Base-by-base conservation (phyloP, 2,888 invertebrate species). In the Harpagoxenus sublaevis region DNA sequence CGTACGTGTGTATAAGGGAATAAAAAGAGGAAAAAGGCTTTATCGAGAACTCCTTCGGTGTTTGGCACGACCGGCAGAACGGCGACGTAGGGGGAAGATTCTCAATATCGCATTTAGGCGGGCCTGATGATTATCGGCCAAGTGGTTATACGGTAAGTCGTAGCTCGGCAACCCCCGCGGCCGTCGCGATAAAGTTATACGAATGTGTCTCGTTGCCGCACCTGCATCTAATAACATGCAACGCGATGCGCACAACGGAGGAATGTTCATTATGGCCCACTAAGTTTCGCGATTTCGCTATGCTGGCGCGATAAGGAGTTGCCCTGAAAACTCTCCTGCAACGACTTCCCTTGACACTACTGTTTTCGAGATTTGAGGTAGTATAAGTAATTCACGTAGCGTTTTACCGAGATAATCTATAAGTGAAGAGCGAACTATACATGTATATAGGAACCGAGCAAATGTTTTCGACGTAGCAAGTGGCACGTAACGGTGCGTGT, bases 41-140 rank as follows among this genome's bases (percentile, higher is more conserved):
- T 86, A 83, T 88, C 86, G 86, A 79, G 82, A 79, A 83, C 81
- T 83, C 48, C 71, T 66, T 78, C 77, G 60, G 70, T 77, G 62
- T 55, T 39, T 45, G 73, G 73, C 79, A 35, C 63, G 53, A 35
- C 35, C 5, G 35, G 35, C 35, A 6, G 35, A 53, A 73, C 28
- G 51, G 6, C 66, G 55, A n/a, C 57, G 74, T 39, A 39, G 65
- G 57, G 18, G 62, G 10, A 35, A 60, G 82, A 86, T 77, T 86
- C 81, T 89, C 82, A 77, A 84, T 89, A 84, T 85, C 82, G 79
- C 84, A 82, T 83, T 85, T 81, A 71, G 83, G 55, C 71, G 70
- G n/a, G 73, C 57, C 70, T 87, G 88, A 89, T 87, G 88, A 89
- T 89, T 87, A 89, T 89, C 85, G n/a, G 62, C 75, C 65, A 85